Evolutionary conservation across 2,797 vertebrate species (phyloP), one percentile per base, ranked within the genome.

Genomic region (Falco cherrug): DNA sequence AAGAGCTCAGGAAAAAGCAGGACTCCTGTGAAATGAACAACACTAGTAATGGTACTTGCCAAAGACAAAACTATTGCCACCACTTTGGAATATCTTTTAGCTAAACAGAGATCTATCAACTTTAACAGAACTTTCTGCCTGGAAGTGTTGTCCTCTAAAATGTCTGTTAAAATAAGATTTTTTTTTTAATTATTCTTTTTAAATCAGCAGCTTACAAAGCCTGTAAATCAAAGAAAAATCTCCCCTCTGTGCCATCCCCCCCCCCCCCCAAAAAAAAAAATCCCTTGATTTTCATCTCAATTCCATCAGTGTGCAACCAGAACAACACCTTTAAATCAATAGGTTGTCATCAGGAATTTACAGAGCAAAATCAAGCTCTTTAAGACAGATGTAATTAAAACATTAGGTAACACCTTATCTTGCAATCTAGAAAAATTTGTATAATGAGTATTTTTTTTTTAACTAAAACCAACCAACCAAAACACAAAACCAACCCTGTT

Each of bases 341-440:
- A 75, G 7, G 6, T 16, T 41, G 19, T 54, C 54, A 73, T 60
- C 60, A 53, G 37, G 12, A 26, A 61, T 65, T 83, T 67, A 67
- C 45, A 91, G 47, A 81, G 8, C 16, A 92, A 87, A 95, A 89
- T 26, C 33, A 80, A 68, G 35, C 6, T 60, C 25, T 94, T 89
- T 45, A 79, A 73, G 51, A 63, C 7, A 70, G 41, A 63, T 20
- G 18, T 13, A 68, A 91, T 71, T 50, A 61, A 84, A 86, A 50
- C 33, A 73, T 93, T 86, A 97, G 53, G 39, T 86, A 87, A 94
- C 11, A 68, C 11, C 37, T 47, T 96, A 61, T 87, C 60, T 76
- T 25, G 8, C 3, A 13, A 63, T 94, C 19, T 70, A 74, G 43
- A 79, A 64, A 88, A 95, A 74, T 21, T 95, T 48, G 5, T 73